A percentile compares a stretch with the other conserved stretches of the same genome.
Evolutionary conservation across 2,797 vertebrate genomes (phyloP).

Genomic region (Manis crassicaudata): DNA sequence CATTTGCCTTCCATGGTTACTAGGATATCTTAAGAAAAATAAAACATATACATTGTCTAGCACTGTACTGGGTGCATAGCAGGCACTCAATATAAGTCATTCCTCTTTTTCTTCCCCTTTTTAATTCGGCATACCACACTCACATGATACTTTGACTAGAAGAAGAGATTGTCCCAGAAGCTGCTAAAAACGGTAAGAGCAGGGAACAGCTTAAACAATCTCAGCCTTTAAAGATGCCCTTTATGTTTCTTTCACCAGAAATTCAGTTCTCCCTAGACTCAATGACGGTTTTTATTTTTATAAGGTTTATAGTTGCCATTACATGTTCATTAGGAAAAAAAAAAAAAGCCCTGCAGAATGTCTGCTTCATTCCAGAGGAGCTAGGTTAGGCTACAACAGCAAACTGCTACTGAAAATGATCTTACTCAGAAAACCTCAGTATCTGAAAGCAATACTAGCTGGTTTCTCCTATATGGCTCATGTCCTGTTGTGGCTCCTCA

Average conservation of each 20-base stretch:
- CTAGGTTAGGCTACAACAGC: not conserved
- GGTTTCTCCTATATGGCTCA: not conserved
- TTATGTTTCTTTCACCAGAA: not conserved
- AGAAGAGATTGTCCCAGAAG: not conserved
- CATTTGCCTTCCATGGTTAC: not conserved
- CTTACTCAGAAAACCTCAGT: not conserved
- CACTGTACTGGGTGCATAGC: too few species aligned
- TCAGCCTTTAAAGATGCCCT: not conserved
- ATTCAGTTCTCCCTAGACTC: not conserved
- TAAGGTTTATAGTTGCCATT: not conserved
- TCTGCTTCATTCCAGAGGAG: not conserved
- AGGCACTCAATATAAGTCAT: too few species aligned
- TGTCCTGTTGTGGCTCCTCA: rapidly evolving
- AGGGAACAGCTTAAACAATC: not conserved
- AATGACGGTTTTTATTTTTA: not conserved
- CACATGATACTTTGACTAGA: not conserved
- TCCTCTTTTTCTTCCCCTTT: not conserved
- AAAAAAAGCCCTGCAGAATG: not conserved
- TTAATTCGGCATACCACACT: not conserved
- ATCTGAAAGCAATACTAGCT: not conserved
- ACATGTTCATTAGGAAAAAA: not conserved
- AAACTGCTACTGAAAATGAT: not conserved
- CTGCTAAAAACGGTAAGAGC: not conserved
- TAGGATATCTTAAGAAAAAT: not conserved
- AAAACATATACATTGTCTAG: not conserved